Evolutionary conservation across 2,113 vertebrate species (phyloP), one percentile per base, ranked within the genome.

Genomic region (Aegypius monachus): DNA sequence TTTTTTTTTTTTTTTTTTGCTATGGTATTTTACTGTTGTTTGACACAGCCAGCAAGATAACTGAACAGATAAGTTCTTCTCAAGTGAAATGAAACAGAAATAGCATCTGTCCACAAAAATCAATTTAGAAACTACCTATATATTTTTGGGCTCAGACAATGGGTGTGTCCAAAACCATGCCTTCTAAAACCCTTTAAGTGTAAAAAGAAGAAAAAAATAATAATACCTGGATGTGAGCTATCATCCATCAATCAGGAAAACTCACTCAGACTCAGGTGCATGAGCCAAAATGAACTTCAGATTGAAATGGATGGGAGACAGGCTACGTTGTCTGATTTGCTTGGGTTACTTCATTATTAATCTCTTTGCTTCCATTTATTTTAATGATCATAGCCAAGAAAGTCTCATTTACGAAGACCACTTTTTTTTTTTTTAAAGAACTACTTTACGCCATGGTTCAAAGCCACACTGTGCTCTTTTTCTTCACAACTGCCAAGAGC

Each of bases 1-100:
- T n/a, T 20, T 31, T 10, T 34, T 21, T 59, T 29, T 26, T 7
- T 63, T 26, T 53, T 29, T 43, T 82, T 43, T 19, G 1, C 52
- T 71, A 14, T 43, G 42, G 45, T 74, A 63, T 91, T 92, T 93
- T 62, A 55, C 73, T 95, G 40, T 56, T 81, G 74, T 78, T 81
- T 86, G 45, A 74, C 47, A 63, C 72, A 77, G 85, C 77, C 82
- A 93, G 65, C 21, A 63, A 77, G 67, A n/a, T 79, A 94, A 90
- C 74, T 65, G 92, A 96, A 93, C 63, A 90, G 66, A 61, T 90
- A 92, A 73, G 73, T 90, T 92, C 88, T 93, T 92, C 95, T 96
- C 94, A 82, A 81, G 94, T 86, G 61, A 96, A 97, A 93, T 96
- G 84, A 97, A 97, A 90, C 78, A 87, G 78, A 97, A 97, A 93